Evolutionary conservation across 2,113 vertebrate genomes (phyloP).

Genomic region (Scartelaos histophorus): DNA sequence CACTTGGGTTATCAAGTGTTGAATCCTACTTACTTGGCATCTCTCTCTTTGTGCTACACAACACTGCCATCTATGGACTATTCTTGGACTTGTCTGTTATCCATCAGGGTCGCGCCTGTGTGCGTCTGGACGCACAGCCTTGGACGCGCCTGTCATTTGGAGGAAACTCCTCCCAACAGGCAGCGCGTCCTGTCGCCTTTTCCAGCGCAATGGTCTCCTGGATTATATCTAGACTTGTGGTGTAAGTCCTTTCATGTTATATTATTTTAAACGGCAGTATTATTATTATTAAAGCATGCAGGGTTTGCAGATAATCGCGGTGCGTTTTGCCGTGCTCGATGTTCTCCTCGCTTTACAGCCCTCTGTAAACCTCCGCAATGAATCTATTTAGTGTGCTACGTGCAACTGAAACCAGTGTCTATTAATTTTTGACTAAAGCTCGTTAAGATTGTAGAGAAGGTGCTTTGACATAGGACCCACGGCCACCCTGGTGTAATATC

Average conservation of each 20-base stretch:
- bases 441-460: conserved; percentile 9
- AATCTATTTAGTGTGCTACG: conserved; percentile 36
- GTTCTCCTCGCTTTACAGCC: conserved; percentile 25
- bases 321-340: conserved; percentile 8
- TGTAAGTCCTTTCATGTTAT: conserved; percentile 83
- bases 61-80: conserved; percentile 64
- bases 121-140: conserved; percentile 60
- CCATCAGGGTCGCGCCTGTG: conserved; percentile 56
- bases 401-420: neutral
- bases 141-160: conserved; percentile 74
- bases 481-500: conserved; percentile 26
- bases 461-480: conserved; percentile 38
- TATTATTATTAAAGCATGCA: neutral
- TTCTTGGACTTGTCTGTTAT: conserved; percentile 7
- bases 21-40: neutral
- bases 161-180: conserved; percentile 79
- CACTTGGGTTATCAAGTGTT: neutral
- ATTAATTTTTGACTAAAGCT: conserved; percentile 22
- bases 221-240: conserved; percentile 98
- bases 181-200: conserved; percentile 67
- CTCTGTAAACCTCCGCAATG: conserved; percentile 33
- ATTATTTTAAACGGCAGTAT: neutral
- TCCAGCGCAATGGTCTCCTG: conserved; percentile 95
- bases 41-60: conserved; percentile 25
- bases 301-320: conserved; percentile 4